Evolutionary conservation across 2,888 invertebrate species (phyloP), one percentile per base, ranked within the genome.

Genomic region (Cephus pulcher): DNA sequence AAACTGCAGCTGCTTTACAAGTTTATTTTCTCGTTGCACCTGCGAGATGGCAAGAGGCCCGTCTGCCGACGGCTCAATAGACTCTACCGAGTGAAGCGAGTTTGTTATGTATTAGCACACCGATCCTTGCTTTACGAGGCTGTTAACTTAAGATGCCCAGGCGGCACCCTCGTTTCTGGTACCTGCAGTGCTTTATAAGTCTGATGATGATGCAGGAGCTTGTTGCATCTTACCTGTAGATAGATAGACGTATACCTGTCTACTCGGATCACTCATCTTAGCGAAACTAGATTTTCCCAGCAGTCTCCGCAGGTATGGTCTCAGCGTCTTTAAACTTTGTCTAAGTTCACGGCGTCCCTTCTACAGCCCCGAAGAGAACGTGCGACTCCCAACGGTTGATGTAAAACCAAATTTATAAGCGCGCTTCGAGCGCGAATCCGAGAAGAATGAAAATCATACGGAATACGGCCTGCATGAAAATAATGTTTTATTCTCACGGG

Each of bases 81-180:
- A 34, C 32, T 34, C 71, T 32, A 71, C 33, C 71, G 71, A 56
- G 56, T 56, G 56, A 56, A 56, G 33, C 32, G 71, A 33, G 71
- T 71, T 56, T 69, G 77, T 30, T 74, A 76, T 79, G 81, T 68
- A 80, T 84, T 82, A 82, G 81, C 70, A 69, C 80, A 75, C 80
- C 74, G 81, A 82, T 80, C 76, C 76, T 75, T 81, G 79, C 77
- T 85, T 86, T 86, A 84, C 77, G 82, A 80, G 81, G 77, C 82
- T 82, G 82, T 86, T 85, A 86, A 80, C 77, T 85, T 86, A 79
- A 83, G 84, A 84, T 79, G 81, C 79, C 84, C 81, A 80, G 79
- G 78, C 80, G 76, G 77, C 76, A 71, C 15, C 71, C 71, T 32
- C 71, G 9, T 23, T 56, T 56, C 56, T 56, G 23, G 23, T 56